Conservation (phyloP, 2,113 vertebrate species). For the Delphinus delphis region DNA sequence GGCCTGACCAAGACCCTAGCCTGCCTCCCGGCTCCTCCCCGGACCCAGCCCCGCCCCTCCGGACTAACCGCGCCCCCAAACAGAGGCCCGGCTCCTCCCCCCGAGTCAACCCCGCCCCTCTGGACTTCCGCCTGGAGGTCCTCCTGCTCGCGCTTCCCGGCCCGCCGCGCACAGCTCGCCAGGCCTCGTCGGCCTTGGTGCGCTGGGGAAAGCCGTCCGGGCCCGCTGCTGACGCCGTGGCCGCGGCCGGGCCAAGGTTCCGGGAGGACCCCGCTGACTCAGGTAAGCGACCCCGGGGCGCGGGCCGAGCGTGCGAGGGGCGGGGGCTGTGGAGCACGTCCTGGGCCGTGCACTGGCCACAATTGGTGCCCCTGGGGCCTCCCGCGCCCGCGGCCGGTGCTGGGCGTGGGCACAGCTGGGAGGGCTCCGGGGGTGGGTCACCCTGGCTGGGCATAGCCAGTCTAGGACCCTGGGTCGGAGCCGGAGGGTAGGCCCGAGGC, state of each 20-base stretch:
- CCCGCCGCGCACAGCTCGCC: rapidly evolving
- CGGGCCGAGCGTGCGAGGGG: not conserved
- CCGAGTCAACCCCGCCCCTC: not conserved
- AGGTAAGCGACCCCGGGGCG: not conserved
- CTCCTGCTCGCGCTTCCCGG: rapidly evolving
- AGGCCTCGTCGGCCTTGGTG: not conserved
- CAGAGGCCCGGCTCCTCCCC: rapidly evolving
- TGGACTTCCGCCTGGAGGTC: not conserved
- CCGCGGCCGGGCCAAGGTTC: not conserved
- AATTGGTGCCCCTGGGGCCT: not conserved
- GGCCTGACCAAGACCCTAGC: not conserved
- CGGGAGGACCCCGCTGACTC: not conserved
- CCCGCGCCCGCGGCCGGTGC: not conserved
- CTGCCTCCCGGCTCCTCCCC: rapidly evolving
- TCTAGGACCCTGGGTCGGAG: not conserved
- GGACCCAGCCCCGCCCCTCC: rapidly evolving
- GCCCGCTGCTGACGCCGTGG: not conserved
- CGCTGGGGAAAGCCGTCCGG: not conserved
- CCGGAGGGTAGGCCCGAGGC: not conserved
- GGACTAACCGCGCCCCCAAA: not conserved
- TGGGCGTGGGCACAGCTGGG: not conserved
- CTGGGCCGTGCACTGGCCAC: not conserved
- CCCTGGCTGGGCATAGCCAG: not conserved
- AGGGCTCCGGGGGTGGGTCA: not conserved
- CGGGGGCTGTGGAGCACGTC: not conserved